A percentile compares a stretch with the other conserved stretches of the same genome.
These are phyloP conservation scores for Cyprinella venusta DNA, from an alignment of 2,797 vertebrate genomes.

Conservation along the genomic window DNA sequence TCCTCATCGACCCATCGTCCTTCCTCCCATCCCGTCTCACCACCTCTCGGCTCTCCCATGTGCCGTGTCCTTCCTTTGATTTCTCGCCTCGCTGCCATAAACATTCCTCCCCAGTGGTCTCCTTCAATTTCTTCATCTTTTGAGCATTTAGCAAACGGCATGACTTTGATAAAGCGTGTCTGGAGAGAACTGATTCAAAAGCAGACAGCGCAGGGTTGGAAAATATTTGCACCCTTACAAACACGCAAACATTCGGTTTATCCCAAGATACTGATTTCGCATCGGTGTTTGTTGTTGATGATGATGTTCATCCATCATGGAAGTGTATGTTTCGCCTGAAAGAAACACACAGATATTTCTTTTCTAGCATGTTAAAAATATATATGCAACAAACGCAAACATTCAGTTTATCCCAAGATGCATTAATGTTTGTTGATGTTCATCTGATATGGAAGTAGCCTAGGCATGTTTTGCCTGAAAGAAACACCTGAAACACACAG, in stretches of 20 bases:
- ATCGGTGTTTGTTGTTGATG: slow-evolving; percentile 15
- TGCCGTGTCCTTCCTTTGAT: slow-evolving; percentile 60
- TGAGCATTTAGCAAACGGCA: slow-evolving; percentile 51
- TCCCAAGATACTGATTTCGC: slow-evolving; percentile 21
- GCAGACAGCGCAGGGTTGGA: slow-evolving; percentile 17
- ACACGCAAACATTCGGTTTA: slow-evolving; percentile 31
- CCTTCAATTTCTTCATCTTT: slow-evolving; percentile 58
- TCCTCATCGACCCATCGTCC: slow-evolving; percentile 51
- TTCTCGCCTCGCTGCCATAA: slow-evolving; percentile 58
- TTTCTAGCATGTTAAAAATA: slow-evolving; percentile 52
- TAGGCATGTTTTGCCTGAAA: slow-evolving; percentile 21
- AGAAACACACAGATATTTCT: slow-evolving; percentile 65
- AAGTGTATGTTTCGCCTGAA: slow-evolving; percentile 33
- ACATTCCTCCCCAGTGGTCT: slow-evolving; percentile 60
- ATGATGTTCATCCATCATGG: neutral
- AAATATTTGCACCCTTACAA: slow-evolving; percentile 36
- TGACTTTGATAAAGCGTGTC: slow-evolving; percentile 57
- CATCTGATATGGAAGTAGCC: neutral
- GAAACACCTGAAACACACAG: slow-evolving; percentile 65
- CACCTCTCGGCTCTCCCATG: slow-evolving; percentile 51
- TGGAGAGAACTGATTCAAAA: slow-evolving; percentile 47
- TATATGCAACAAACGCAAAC: neutral
- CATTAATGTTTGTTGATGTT: neutral
- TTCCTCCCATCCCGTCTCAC: slow-evolving; percentile 50
- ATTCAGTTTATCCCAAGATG: slow-evolving; percentile 6